Conservation (phyloP, 2,888 invertebrate species). For the Tipula confusa region DNA sequence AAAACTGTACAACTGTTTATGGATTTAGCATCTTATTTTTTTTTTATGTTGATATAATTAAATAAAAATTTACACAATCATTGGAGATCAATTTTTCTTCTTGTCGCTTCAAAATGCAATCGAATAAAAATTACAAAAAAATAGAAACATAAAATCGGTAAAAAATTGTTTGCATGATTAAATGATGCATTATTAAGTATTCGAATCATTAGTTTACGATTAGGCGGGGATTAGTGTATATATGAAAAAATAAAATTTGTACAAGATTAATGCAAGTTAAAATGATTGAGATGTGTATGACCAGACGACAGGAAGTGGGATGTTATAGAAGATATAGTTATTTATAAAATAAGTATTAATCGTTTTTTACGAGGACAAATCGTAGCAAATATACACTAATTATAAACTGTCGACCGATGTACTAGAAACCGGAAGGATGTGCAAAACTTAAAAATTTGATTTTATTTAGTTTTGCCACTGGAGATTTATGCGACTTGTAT, state of each 20-base stretch:
- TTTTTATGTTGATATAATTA: neutral
- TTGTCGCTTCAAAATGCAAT: neutral
- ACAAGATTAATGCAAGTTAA: neutral
- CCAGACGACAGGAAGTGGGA: neutral
- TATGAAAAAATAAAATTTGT: neutral
- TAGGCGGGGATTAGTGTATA: neutral
- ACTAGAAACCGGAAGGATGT: too few species aligned
- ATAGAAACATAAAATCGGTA: neutral
- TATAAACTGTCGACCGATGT: too few species aligned
- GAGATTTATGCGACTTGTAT: too few species aligned
- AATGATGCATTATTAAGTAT: neutral
- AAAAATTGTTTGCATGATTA: neutral
- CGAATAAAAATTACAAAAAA: neutral
- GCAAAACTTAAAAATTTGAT: too few species aligned
- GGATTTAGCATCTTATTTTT: neutral
- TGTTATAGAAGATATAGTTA: neutral
- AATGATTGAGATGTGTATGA: neutral
- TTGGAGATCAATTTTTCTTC: constrained; percentile 20
- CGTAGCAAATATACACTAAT: too few species aligned
- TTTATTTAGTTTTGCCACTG: too few species aligned
- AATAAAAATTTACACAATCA: constrained; percentile 20
- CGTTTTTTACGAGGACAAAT: too few species aligned
- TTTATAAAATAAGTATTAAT: neutral
- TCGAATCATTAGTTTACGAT: constrained; percentile 3
- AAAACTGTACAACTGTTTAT: neutral